These are phyloP conservation scores for Centrocercus urophasianus DNA, from an alignment of 2,113 vertebrate genomes.

Conservation along the genomic window DNA sequence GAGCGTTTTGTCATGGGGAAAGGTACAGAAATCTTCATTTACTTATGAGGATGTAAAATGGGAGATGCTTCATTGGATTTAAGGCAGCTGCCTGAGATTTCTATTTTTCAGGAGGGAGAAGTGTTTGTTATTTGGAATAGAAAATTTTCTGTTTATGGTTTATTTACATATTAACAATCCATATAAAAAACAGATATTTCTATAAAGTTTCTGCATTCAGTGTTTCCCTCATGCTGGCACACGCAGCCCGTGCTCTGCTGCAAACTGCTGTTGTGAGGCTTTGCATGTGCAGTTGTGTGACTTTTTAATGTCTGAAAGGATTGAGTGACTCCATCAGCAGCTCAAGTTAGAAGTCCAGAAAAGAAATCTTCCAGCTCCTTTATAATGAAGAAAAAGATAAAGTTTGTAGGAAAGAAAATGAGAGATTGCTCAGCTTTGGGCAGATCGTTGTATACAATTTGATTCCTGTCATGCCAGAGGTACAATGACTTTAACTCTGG, in stretches of 20 bases:
- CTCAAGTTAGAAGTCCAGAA: neutral
- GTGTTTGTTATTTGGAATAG: neutral
- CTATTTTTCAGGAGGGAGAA: neutral
- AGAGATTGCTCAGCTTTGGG: constrained; percentile 44
- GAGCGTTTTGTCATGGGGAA: neutral
- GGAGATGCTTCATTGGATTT: neutral
- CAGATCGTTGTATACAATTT: constrained; percentile 44
- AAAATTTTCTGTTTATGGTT: neutral
- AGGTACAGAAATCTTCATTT: neutral
- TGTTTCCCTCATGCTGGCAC: neutral
- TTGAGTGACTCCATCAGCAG: neutral
- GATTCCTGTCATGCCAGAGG: constrained; percentile 38
- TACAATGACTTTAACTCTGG: constrained; percentile 39
- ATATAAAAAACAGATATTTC: neutral
- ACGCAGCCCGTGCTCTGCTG: neutral
- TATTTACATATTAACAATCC: neutral
- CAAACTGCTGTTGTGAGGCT: neutral
- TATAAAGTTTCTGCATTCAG: neutral
- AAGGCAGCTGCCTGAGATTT: neutral
- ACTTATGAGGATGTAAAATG: neutral
- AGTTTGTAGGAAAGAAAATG: constrained; percentile 32
- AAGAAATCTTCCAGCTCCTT: neutral
- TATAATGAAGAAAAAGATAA: neutral
- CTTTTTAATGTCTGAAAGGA: neutral
- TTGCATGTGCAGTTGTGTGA: neutral